Conservation (phyloP, 1,140 invertebrate genomes). For the Calliopsis andreniformis region DNA sequence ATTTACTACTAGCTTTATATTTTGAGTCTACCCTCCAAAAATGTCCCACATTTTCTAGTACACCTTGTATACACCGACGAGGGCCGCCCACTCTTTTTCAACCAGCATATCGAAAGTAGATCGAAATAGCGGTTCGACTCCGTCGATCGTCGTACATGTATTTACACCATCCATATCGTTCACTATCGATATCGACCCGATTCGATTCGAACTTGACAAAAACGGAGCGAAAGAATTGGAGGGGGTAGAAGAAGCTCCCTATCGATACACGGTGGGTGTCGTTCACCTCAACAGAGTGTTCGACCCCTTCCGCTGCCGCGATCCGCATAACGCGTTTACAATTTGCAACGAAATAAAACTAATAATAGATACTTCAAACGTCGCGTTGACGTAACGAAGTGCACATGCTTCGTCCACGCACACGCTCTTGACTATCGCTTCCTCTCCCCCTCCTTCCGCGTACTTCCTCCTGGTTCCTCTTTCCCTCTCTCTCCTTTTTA, state of each 20-base stretch:
- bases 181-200: neutral
- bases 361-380: conserved; percentile 28
- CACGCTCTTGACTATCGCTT: too few relatives aligned
- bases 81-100: conserved; percentile 1
- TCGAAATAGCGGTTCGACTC: neutral
- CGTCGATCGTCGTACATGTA: neutral
- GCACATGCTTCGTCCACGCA: too few relatives aligned
- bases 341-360: conserved; percentile 48
- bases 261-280: conserved; percentile 38
- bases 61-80: neutral
- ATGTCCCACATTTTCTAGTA: too few relatives aligned
- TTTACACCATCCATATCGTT: neutral
- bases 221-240: neutral
- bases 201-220: conserved; percentile 28
- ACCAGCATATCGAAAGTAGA: neutral
- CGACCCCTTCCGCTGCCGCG: conserved; percentile 1
- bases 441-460: too few relatives aligned
- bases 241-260: conserved; percentile 20
- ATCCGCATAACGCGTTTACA: conserved; percentile 39
- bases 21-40: too few relatives aligned
- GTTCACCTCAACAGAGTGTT: conserved; percentile 42
- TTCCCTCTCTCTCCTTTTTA: too few relatives aligned
- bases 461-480: too few relatives aligned
- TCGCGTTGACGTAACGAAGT: neutral
- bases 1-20: too few relatives aligned